Evolutionary conservation across 2,888 invertebrate species (phyloP), one percentile per base, ranked within the genome.

Genomic region (Noctua janthe): DNA sequence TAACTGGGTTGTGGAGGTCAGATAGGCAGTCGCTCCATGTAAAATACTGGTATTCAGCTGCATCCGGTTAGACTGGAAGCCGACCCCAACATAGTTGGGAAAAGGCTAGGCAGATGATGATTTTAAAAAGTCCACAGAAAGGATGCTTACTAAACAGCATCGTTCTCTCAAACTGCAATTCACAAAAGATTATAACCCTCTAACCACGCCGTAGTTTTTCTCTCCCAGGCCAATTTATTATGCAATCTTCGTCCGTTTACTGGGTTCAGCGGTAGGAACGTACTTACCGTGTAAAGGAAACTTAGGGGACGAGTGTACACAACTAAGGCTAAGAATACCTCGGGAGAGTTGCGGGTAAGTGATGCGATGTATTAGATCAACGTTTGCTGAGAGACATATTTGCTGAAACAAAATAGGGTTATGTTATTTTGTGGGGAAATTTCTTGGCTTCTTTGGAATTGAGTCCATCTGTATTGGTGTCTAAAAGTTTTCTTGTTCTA

Each of bases 351-450:
- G 64, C 78, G 75, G 39, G 74, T 71, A 76, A 80, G 73, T 74
- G 83, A 86, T 74, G 86, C 86, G 77, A 69, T 86, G 74, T 80
- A 86, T 86, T 86, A 86, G 75, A 80, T 86, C 75, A 83, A 77
- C 59, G 54, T 72, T 75, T 64, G 35, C 69, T 78, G 56, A 10
- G 71, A 81, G 59, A 84, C 67, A 69, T 75, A 64, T 73, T 78
- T 64, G 39, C 54, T 23, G 74, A 49, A 67, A 56, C 54, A 35
- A 78, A 77, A 78, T 64, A 67, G 51, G 54, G 17, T 78, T 62
- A 62, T n/a, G 35, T 49, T 70, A 73, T 73, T 51, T 59, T 66
- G 51, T 43, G 23, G 7, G 23, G 15, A 47, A 20, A 39, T 39
- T 39, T 66, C 66, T 29, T 29, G 29, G 35, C 5, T 39, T 39